Evolutionary conservation across 2,113 vertebrate genomes (phyloP), one percentile per base, ranked within the genome.

Genomic region (Chauna torquata): DNA sequence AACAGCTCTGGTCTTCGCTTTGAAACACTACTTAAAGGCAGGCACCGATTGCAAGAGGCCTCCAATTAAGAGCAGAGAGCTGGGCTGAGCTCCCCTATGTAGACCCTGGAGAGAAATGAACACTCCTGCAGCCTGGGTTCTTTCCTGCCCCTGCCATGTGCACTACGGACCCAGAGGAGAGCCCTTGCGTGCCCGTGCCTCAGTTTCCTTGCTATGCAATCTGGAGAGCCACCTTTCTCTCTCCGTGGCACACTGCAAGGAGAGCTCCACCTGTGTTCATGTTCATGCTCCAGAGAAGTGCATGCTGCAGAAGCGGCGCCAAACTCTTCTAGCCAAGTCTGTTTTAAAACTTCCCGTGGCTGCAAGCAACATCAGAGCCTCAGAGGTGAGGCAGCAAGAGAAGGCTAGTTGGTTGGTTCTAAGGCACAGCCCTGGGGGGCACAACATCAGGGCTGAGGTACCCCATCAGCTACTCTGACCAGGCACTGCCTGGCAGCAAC

Each of bases 111-210:
- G 58, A 38, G 52, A 90, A 82, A 88, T 1, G 2, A 88, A 32
- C 27, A 18, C 23, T 7, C 11, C 36, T 69, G 54, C 36, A 83
- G 32, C 19, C 64, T 44, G 59, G 36, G 55, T 36, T 84, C 34
- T 32, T 55, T 87, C 55, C 55, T 32, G 3, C 7, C 69, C 49
- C n/a, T 55, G 69, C 19, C 22, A 38, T 0, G 1, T 9, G 42
- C 28, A 42, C 19, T 49, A 3, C 2, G 11, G 20, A 52, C 32
- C 40, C 57, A 88, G 61, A 59, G 34, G 23, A 69, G 22, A 79
- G 10, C 17, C 40, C 13, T 62, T 22, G 22, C 0, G 0, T 4
- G 9, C 15, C 69, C 47, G 42, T n/a, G 38, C 38, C 42, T 45
- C 36, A 17, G 10, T 50, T 84, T 86, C 64, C 69, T 44, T 55